A percentile compares a stretch with the other conserved stretches of the same genome.
Conservation (phyloP, 1,140 invertebrate genomes). For the Agrypnia vestita region DNA sequence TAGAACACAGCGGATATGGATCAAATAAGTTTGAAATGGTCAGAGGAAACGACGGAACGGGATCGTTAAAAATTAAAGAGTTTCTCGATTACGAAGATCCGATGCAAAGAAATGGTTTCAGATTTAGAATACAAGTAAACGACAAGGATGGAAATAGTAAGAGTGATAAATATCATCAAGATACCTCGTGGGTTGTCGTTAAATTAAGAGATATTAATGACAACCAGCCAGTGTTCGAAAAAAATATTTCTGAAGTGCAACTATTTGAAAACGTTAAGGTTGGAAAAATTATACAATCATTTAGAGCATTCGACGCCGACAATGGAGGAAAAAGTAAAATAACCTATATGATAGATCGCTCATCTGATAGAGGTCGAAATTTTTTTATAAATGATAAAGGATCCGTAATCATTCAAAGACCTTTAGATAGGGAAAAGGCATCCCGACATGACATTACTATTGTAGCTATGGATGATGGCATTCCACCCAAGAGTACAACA, state of each 20-base stretch:
- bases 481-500: constrained; percentile 77
- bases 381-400: constrained; percentile 76
- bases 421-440: constrained; percentile 74
- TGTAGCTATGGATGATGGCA: constrained; percentile 78
- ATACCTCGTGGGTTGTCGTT: constrained; percentile 78
- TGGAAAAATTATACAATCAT: constrained; percentile 76
- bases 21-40: constrained; percentile 80
- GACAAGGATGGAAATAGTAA: constrained; percentile 74
- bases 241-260: constrained; percentile 75
- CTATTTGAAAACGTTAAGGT: constrained; percentile 78
- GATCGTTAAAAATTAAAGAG: constrained; percentile 78
- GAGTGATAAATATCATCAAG: constrained; percentile 75
- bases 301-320: constrained; percentile 77
- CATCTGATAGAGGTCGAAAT: constrained; percentile 75
- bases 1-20: constrained; percentile 76
- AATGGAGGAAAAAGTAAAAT: constrained; percentile 74
- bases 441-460: constrained; percentile 76
- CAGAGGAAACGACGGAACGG: constrained; percentile 77
- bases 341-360: constrained; percentile 74
- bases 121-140: constrained; percentile 76
- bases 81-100: constrained; percentile 77
- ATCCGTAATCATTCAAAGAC: constrained; percentile 75
- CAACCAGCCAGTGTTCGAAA: constrained; percentile 77
- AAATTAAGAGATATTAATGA: constrained; percentile 78
- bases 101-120: constrained; percentile 74